Percentiles rank a stretch among this genome's conserved stretches.
These are phyloP conservation scores for Magallana ariakensis DNA, from an alignment of 1,140 invertebrate species.

Conservation along the genomic window DNA sequence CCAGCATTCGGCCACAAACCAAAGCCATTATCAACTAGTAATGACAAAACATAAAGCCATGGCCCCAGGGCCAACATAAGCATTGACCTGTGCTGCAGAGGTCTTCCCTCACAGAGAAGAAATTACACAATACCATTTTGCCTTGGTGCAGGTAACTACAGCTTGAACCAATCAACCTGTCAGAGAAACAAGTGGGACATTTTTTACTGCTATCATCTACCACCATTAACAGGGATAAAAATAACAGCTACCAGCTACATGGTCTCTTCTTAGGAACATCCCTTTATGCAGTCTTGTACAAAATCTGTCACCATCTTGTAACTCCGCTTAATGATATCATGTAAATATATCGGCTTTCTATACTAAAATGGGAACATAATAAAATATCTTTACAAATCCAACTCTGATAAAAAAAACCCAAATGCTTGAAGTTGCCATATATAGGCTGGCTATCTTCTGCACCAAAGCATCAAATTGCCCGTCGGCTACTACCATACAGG, in stretches of 20 bases:
- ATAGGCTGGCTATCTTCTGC: slow-evolving; percentile 5
- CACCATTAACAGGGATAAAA: slow-evolving; percentile 16
- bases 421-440: neutral
- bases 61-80: slow-evolving; percentile 22
- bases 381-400: neutral
- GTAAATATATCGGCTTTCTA: neutral
- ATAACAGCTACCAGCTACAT: slow-evolving; percentile 28
- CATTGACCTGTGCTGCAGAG: slow-evolving; percentile 32
- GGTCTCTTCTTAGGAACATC: neutral
- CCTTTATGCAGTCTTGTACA: neutral
- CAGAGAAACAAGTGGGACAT: slow-evolving; percentile 1
- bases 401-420: neutral
- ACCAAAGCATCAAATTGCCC: slow-evolving; percentile 17
- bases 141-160: slow-evolving; percentile 10
- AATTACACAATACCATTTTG: slow-evolving; percentile 16
- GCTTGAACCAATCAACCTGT: slow-evolving; percentile 37
- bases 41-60: slow-evolving; percentile 37
- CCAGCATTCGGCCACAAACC: slow-evolving; percentile 15
- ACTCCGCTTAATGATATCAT: neutral
- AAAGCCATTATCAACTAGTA: slow-evolving; percentile 34
- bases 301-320: slow-evolving; percentile 17
- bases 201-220: slow-evolving; percentile 14
- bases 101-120: slow-evolving; percentile 7
- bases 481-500: neutral
- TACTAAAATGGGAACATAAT: neutral